phyloP scores from a whole-genome alignment of 2,888 invertebrate species.

The Agrilus mali region DNA sequence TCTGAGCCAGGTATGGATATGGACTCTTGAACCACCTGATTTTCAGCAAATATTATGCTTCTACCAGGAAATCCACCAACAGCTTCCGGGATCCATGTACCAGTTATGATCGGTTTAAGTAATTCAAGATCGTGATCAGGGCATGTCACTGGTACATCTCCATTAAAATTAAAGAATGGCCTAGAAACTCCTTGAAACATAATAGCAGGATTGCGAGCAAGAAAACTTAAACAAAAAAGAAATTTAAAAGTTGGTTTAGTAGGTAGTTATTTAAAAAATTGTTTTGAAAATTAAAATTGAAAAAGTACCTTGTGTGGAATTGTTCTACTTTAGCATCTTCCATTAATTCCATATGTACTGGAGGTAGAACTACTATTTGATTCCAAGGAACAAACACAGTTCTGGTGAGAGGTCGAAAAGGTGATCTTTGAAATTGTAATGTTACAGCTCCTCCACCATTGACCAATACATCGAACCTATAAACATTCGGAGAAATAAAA shows the following conservation, averaged over 20 bases:
- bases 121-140: constrained; percentile 78
- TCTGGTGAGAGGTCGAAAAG: constrained; percentile 77
- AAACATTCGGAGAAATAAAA: constrained; percentile 14
- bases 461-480: constrained; percentile 95
- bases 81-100: constrained; percentile 83
- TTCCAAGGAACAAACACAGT: constrained; percentile 97
- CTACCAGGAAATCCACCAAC: constrained; percentile 72
- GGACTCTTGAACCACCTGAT: constrained; percentile 94
- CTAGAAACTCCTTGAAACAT: constrained; percentile 44
- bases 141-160: constrained; percentile 51
- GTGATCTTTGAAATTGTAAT: constrained; percentile 89
- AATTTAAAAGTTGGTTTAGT: neutral
- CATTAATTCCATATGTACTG: constrained; percentile 75
- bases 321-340: constrained; percentile 42
- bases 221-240: constrained; percentile 20
- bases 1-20: constrained; percentile 89
- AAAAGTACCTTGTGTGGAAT: constrained; percentile 22
- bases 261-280: neutral
- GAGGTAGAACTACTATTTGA: constrained; percentile 86
- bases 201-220: constrained; percentile 31
- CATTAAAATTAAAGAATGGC: constrained; percentile 38
- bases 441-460: constrained; percentile 98
- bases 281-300: neutral
- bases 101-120: constrained; percentile 73
- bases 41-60: constrained; percentile 81